These are phyloP conservation scores for Eurytoma californica DNA, from an alignment of 2,888 invertebrate species.

Conservation along the genomic window DNA sequence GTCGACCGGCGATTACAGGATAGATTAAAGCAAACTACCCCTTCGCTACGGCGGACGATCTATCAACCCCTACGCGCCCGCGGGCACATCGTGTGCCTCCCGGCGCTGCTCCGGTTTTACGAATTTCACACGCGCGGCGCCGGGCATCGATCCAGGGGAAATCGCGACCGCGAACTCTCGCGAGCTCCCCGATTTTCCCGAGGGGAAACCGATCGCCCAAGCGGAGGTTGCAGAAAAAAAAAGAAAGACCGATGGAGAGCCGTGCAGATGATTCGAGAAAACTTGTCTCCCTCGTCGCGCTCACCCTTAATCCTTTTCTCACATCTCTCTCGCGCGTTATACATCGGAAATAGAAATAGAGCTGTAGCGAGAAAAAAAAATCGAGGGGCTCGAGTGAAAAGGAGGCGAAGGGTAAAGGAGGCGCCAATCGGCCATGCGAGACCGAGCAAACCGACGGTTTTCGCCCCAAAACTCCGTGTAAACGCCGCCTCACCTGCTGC, in stretches of 20 bases:
- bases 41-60: constrained; percentile 74
- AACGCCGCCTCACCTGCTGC: constrained; percentile 67
- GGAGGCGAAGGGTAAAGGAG: not conserved
- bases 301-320: constrained; percentile 71
- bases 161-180: constrained; percentile 25
- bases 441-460: constrained; percentile 59
- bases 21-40: constrained; percentile 75
- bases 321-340: constrained; percentile 60
- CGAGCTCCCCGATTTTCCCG: not conserved
- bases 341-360: constrained; percentile 12
- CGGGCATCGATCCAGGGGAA: constrained; percentile 31
- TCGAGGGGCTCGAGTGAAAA: constrained; percentile 15
- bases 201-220: constrained; percentile 14
- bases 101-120: constrained; percentile 32
- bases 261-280: constrained; percentile 54
- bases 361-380: constrained; percentile 28
- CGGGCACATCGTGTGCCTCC: constrained; percentile 8
- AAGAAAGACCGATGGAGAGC: constrained; percentile 18
- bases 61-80: constrained; percentile 70
- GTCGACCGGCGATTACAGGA: constrained; percentile 74
- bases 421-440: constrained; percentile 40
- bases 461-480: constrained; percentile 61
- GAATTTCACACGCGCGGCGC: constrained; percentile 49
- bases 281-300: constrained; percentile 51
- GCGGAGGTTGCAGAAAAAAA: not conserved